A percentile compares a stretch with the other conserved stretches of the same genome.
phyloP scores from a whole-genome alignment of 2,113 vertebrate species.

The Asarcornis scutulata region DNA sequence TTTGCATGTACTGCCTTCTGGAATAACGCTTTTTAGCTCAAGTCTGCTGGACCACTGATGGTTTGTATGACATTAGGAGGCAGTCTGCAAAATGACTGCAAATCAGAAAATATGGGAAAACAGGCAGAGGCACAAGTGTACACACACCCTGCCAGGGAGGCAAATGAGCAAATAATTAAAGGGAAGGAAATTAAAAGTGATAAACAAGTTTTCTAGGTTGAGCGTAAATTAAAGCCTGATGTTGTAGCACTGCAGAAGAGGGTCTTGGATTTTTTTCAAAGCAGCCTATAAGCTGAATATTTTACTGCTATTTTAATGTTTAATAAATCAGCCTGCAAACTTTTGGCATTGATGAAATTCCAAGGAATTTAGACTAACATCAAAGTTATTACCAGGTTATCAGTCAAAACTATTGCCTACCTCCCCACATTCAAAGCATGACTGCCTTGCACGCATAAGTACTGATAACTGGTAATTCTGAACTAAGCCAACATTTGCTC shows the following conservation, averaged over 20 bases:
- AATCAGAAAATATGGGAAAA: neutral
- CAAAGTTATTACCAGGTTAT: neutral
- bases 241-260: neutral
- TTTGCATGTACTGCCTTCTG: neutral
- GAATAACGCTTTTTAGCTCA: neutral
- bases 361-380: neutral
- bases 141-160: neutral
- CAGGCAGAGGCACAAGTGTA: neutral
- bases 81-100: neutral
- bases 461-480: too few relatives aligned
- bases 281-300: neutral
- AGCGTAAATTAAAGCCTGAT: neutral
- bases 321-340: neutral
- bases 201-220: neutral
- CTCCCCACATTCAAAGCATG: neutral
- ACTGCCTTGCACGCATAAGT: neutral
- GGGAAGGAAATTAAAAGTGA: neutral
- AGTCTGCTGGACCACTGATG: neutral
- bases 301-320: neutral
- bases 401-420: neutral
- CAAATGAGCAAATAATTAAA: neutral
- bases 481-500: neutral
- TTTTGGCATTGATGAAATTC: neutral
- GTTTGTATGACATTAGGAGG: neutral
- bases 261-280: neutral